Evolutionary conservation across 92 coral and sea anemone species (phyloP).

Genomic region (Phymanthus crucifer): DNA sequence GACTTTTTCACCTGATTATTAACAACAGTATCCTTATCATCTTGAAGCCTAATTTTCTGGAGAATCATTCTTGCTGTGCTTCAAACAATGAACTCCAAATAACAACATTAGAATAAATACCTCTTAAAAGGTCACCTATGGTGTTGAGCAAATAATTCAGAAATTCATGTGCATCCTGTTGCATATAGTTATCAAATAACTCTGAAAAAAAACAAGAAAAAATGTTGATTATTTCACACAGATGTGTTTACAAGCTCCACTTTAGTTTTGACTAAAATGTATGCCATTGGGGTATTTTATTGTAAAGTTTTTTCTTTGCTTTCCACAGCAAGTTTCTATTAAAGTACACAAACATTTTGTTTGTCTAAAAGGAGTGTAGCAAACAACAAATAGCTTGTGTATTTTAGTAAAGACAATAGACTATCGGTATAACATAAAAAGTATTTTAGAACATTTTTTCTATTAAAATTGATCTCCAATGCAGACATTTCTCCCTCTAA

Average conservation of each 20-base stretch:
- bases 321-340: too few relatives aligned
- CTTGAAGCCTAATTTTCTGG: not conserved
- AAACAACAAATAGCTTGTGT: too few relatives aligned
- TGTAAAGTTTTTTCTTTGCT: too few relatives aligned
- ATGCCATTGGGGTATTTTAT: too few relatives aligned
- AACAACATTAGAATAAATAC: slow-evolving; percentile 33
- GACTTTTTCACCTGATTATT: slow-evolving; percentile 35
- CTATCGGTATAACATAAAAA: too few relatives aligned
- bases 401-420: too few relatives aligned
- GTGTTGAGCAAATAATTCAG: slow-evolving; percentile 89
- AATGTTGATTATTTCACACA: not conserved
- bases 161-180: slow-evolving; percentile 99
- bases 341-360: too few relatives aligned
- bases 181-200: slow-evolving; percentile 98
- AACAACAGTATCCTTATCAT: not conserved
- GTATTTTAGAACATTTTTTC: too few relatives aligned
- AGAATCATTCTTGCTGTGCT: not conserved
- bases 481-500: not conserved
- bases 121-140: slow-evolving; percentile 90
- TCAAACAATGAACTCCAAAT: not conserved
- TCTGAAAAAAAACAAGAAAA: slow-evolving; percentile 43
- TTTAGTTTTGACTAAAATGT: not conserved
- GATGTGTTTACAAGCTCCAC: not conserved
- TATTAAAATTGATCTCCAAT: not conserved
- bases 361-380: too few relatives aligned